Conservation (phyloP, 2,113 vertebrate genomes). For the Calcarius ornatus region DNA sequence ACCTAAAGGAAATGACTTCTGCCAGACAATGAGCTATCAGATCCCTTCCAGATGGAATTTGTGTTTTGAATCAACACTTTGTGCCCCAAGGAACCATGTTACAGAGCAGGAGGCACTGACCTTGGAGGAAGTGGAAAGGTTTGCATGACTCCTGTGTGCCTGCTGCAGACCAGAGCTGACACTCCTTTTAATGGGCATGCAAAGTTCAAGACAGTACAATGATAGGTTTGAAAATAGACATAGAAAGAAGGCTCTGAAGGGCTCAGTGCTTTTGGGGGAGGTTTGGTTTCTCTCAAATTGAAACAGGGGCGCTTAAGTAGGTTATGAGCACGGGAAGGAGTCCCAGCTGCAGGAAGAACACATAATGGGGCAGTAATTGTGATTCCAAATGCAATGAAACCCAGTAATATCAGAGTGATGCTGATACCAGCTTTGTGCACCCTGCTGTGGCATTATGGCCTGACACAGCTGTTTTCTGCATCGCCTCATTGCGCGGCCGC, state of each 20-base stretch:
- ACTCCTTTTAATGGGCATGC: neutral
- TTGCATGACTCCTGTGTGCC: neutral
- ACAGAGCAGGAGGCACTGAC: neutral
- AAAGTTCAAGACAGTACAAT: neutral
- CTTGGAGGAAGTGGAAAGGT: conserved; percentile 36
- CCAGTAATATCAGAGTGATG: neutral
- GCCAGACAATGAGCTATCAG: conserved; percentile 6
- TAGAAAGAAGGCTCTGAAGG: neutral
- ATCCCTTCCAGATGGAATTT: conserved; percentile 32
- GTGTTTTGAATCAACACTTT: conserved; percentile 20
- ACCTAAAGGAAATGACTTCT: conserved; percentile 34
- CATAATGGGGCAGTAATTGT: neutral
- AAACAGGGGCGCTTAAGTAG: neutral
- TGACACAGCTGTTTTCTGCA: neutral
- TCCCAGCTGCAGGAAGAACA: neutral
- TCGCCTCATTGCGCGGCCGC: accelerated
- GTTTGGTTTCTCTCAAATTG: neutral
- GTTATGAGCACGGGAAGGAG: neutral
- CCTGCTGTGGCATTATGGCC: neutral
- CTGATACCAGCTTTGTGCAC: neutral
- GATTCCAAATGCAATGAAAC: neutral
- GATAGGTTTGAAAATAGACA: neutral
- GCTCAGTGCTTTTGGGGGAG: neutral
- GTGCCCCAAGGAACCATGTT: neutral
- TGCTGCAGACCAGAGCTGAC: neutral